Evolutionary conservation across 2,797 vertebrate genomes (phyloP), one percentile per base, ranked within the genome.

Genomic region (Protonibea diacanthus): DNA sequence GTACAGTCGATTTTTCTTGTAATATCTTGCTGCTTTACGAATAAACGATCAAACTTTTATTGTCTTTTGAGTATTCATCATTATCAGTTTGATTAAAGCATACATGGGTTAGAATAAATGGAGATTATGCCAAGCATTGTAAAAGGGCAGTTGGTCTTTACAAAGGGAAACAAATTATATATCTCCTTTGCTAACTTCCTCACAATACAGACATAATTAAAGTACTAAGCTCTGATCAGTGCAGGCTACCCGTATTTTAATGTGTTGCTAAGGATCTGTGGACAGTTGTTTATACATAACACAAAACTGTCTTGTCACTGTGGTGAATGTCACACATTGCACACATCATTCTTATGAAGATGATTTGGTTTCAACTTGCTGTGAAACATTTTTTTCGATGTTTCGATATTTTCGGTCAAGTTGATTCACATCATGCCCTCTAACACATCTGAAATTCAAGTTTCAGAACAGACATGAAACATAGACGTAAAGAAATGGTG

Each of bases 21-120:
- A 91, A 90, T 89, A 93, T 92, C 76, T 90, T 78, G 78, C 88
- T 90, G 90, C 89, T 92, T 93, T 92, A 90, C 84, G 33, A 94
- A 94, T 93, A 94, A 93, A 94, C 71, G 3, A 91, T 91, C 53
- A 89, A 91, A 88, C 82, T 79, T 89, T 80, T 45, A 52, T 69
- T 73, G 72, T 75, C 65, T 82, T 52, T 47, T 29, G 12, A 40
- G 13, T 64, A 5, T 67, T 62, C 9, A 40, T 77, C 40, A 2
- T 18, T 13, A 23, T 74, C 15, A 29, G 21, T 59, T 60, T 78
- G 3, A 18, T 6, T 48, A 4, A 56, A 49, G 29, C 5, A 23
- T 27, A 2, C 42, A 21, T 45, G 13, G 47, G 18, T 47, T 44
- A 10, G 5, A 63, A 23, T 47, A 70, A 60, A 11, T 71, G 29